A percentile compares a stretch with the other conserved stretches of the same genome.
Conservation (phyloP, 2,113 vertebrate species). For the Aspiorhynchus laticeps region DNA sequence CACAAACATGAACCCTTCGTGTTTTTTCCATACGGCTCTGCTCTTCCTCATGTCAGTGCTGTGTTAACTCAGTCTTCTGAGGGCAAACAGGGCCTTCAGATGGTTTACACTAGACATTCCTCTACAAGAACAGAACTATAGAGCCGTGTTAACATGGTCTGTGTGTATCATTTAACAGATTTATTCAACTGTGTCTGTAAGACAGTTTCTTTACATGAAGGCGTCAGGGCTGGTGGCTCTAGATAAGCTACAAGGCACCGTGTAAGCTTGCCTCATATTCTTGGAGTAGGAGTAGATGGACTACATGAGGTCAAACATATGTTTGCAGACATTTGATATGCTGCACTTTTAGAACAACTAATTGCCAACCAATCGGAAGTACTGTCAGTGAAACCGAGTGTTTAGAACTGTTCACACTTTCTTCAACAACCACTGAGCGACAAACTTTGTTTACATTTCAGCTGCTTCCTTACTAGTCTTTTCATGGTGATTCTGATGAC, state of each 20-base stretch:
- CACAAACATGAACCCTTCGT: neutral
- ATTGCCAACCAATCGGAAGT: neutral
- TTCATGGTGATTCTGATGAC: conserved; percentile 32
- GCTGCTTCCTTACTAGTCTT: conserved; percentile 51
- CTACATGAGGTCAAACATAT: neutral
- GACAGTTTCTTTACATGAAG: neutral
- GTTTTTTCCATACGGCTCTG: conserved; percentile 23
- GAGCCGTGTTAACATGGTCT: neutral
- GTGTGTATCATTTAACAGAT: neutral
- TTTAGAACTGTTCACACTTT: neutral
- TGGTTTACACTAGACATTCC: conserved; percentile 55
- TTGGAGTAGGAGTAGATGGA: neutral
- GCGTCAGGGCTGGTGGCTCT: neutral
- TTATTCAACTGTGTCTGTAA: neutral
- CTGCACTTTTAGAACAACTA: neutral
- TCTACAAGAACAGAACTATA: conserved; percentile 16
- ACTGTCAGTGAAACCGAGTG: neutral
- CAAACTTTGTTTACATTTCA: conserved; percentile 23
- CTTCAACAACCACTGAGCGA: conserved; percentile 33
- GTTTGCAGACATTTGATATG: neutral
- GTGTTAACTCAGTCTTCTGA: neutral
- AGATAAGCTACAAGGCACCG: neutral
- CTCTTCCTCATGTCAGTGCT: conserved; percentile 5
- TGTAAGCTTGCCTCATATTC: conserved; percentile 15
- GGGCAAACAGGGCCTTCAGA: conserved; percentile 31